Base-by-base conservation (phyloP, 2,888 invertebrate species). In the Pheosia tremula region DNA sequence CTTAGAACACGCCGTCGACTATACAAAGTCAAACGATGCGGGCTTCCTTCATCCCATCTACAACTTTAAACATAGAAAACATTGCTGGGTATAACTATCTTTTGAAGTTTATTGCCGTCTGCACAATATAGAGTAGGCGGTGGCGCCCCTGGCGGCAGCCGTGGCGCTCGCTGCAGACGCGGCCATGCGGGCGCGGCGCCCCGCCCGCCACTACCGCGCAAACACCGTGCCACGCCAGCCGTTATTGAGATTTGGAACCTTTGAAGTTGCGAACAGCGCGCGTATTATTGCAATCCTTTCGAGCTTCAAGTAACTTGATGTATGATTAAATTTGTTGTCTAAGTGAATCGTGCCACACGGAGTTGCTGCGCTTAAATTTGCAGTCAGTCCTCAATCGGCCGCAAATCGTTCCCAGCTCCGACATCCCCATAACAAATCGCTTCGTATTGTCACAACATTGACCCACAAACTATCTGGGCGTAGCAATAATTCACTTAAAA, bases 101-200 rank as follows among this genome's bases (percentile, higher is more conserved):
- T 67, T 41, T 61, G 64, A 63, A 62, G 63, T 71, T 59, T 62
- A 63, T 58, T 65, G 66, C 71, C 62, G 61, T 52, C 52, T 60
- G 61, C 9, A 55, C 24, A n/a, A 11, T 54, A 58, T 47, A 77
- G 76, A 76, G 78, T 76, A 74, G 68, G 55, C 68, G 58, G 63
- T 74, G 45, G 58, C 47, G 59, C 70, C 60, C 60, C 67, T 72
- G 71, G 74, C 74, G 66, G 59, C 66, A 66, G 24, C 24, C 24
- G 24, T 2, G 74, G 77, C 77, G 75, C 79, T 80, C 77, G 72
- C 79, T 78, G 79, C 82, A 87, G 86, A 87, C 84, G 86, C 66
- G 58, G 75, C 66, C 81, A 88, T 88, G 87, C 88, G 87, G 88
- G 87, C 75, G 71, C 53, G 55, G 10, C 37, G 64, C 57, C 38